Conservation (phyloP, 2,797 vertebrate species). For the Spinus pinus region DNA sequence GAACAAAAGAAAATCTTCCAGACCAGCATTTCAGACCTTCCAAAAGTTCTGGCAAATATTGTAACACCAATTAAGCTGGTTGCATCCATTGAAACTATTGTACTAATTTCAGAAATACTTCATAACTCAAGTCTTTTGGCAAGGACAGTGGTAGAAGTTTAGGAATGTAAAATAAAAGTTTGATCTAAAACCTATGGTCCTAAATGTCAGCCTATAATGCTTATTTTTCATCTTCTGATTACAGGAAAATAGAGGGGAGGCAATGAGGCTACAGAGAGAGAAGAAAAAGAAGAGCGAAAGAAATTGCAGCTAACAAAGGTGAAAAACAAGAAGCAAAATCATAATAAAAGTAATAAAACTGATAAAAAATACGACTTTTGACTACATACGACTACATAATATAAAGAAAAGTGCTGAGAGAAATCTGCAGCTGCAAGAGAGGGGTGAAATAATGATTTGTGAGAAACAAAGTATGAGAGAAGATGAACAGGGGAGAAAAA, state of each 20-base stretch:
- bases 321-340: neutral
- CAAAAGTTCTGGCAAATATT: neutral
- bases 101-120: neutral
- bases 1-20: neutral
- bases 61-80: neutral
- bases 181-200: neutral
- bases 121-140: neutral
- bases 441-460: neutral
- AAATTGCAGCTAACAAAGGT: neutral
- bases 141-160: neutral
- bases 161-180: neutral
- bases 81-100: neutral
- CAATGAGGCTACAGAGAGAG: neutral
- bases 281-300: neutral
- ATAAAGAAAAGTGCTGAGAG: neutral
- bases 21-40: neutral
- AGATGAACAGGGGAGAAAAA: neutral
- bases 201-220: neutral
- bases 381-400: neutral
- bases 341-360: neutral
- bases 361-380: neutral
- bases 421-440: neutral
- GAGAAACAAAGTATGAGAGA: neutral
- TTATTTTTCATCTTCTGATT: neutral
- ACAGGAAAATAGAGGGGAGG: neutral